A percentile compares a stretch with the other conserved stretches of the same genome.
Evolutionary conservation across 1,140 invertebrate species (phyloP).

Genomic region (Scaptodrosophila lebanonensis): DNA sequence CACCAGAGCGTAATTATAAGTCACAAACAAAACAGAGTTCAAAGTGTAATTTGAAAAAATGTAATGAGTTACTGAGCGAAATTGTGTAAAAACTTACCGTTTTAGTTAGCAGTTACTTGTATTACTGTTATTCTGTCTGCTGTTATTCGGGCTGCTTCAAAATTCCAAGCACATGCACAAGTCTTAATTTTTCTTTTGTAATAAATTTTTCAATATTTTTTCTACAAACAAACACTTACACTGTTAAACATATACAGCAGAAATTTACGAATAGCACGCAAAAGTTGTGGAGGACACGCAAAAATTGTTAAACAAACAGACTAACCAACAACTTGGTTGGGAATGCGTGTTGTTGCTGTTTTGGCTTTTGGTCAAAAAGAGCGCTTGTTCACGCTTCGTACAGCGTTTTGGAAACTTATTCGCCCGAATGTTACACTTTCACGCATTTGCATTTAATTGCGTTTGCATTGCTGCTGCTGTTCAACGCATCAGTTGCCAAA

Average conservation of each 20-base stretch:
- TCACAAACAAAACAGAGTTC: constrained; percentile 6
- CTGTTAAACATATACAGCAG: too few species aligned
- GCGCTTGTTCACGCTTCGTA: constrained; percentile 5
- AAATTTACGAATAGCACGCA: too few species aligned
- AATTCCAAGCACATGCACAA: too few species aligned
- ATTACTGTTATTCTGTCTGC: constrained; percentile 32
- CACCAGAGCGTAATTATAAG: constrained; percentile 4
- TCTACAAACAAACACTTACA: not conserved
- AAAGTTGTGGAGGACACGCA: not conserved
- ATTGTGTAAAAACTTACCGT: constrained; percentile 53
- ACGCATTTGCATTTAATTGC: constrained; percentile 70
- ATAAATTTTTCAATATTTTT: constrained; percentile 14
- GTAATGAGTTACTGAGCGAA: constrained; percentile 27
- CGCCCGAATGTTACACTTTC: constrained; percentile 63
- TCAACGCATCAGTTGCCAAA: constrained; percentile 60
- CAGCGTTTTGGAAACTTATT: constrained; percentile 27
- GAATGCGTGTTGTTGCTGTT: constrained; percentile 13
- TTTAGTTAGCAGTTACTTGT: constrained; percentile 33
- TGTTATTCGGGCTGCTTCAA: constrained; percentile 9
- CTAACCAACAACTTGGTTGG: constrained; percentile 9
- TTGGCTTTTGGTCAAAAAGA: constrained; percentile 21
- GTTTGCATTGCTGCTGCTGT: constrained; percentile 36
- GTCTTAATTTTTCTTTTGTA: constrained; percentile 9
- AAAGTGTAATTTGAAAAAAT: constrained; percentile 16
- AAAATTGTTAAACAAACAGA: constrained; percentile 22